These are phyloP conservation scores for Azemiops feae DNA, from an alignment of 2,113 vertebrate genomes.

Conservation along the genomic window DNA sequence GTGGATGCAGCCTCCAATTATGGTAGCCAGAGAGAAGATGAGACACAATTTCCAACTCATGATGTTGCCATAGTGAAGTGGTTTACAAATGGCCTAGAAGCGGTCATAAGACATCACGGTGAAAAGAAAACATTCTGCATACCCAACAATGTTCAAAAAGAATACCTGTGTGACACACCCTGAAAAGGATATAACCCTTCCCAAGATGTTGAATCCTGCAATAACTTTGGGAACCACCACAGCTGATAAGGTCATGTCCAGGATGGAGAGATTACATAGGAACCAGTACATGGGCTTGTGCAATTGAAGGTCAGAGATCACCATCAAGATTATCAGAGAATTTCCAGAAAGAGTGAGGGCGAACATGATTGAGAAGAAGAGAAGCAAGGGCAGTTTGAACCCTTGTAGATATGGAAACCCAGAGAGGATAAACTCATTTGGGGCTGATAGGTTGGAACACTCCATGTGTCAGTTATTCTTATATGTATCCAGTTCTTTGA, in stretches of 20 bases:
- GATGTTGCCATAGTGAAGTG: slow-evolving; percentile 56
- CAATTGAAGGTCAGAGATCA: slow-evolving; percentile 45
- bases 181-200: slow-evolving; percentile 53
- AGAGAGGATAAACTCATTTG: slow-evolving; percentile 53
- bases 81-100: slow-evolving; percentile 64
- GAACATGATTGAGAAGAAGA: slow-evolving; percentile 51
- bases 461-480: slow-evolving; percentile 13
- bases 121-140: slow-evolving; percentile 64
- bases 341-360: slow-evolving; percentile 54
- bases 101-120: slow-evolving; percentile 64
- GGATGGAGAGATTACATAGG: slow-evolving; percentile 59
- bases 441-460: slow-evolving; percentile 33
- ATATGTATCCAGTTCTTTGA: not conserved
- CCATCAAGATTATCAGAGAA: slow-evolving; percentile 55
- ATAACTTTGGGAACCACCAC: slow-evolving; percentile 64
- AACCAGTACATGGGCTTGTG: slow-evolving; percentile 66
- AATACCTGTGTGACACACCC: slow-evolving; percentile 59
- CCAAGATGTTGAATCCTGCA: slow-evolving; percentile 52
- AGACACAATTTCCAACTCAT: slow-evolving; percentile 54
- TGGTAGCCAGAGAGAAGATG: slow-evolving; percentile 52
- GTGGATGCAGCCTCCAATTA: slow-evolving; percentile 56
- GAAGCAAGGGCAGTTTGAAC: slow-evolving; percentile 31
- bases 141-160: slow-evolving; percentile 62
- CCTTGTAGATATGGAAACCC: slow-evolving; percentile 43
- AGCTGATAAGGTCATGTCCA: slow-evolving; percentile 62